phyloP scores from a whole-genome alignment of 2,888 invertebrate genomes.

The Bellardia bayeri region DNA sequence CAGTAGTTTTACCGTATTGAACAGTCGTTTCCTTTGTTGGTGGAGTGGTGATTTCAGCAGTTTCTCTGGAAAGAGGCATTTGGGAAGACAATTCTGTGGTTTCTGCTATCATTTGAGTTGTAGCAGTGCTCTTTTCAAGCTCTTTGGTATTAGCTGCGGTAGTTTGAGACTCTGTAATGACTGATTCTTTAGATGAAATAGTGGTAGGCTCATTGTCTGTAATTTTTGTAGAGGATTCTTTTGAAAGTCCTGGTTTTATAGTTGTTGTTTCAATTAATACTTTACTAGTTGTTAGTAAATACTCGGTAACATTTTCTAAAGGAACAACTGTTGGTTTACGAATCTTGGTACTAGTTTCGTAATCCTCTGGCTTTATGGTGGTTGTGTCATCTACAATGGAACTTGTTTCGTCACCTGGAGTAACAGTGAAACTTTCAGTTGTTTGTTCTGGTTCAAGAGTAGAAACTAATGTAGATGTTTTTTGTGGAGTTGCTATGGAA shows the following conservation, averaged over 20 bases:
- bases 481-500: not conserved
- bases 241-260: too few species aligned
- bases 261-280: slow-evolving; percentile 3
- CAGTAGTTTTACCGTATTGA: slow-evolving; percentile 65
- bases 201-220: not conserved
- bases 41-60: not conserved
- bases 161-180: not conserved
- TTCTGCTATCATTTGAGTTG: not conserved
- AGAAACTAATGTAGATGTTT: not conserved
- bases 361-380: not conserved
- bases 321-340: slow-evolving; percentile 20
- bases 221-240: not conserved
- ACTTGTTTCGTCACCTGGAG: not conserved
- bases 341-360: not conserved
- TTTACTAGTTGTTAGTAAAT: not conserved
- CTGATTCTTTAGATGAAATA: not conserved
- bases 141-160: not conserved
- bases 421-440: not conserved
- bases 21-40: not conserved
- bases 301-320: slow-evolving; percentile 36
- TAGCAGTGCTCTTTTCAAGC: not conserved
- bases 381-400: not conserved
- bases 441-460: slow-evolving; percentile 7
- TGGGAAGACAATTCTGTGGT: not conserved
- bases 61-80: not conserved